phyloP scores from a whole-genome alignment of 2,888 invertebrate species.

The Ethmia dodecea region DNA sequence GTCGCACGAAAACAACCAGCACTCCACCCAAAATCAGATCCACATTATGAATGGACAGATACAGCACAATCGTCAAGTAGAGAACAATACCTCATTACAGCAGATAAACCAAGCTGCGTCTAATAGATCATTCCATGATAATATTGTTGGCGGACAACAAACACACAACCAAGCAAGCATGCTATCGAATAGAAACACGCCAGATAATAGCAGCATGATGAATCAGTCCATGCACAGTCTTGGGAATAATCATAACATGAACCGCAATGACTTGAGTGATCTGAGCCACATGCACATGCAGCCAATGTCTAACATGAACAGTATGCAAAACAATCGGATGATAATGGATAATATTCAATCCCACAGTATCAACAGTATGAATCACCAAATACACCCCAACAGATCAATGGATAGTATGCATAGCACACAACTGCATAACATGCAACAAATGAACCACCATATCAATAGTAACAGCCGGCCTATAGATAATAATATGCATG shows the following conservation, averaged over 20 bases:
- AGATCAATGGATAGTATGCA: constrained; percentile 64
- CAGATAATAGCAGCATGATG: constrained; percentile 53
- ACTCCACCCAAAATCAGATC: constrained; percentile 57
- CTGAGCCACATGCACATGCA: constrained; percentile 68
- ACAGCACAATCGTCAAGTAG: constrained; percentile 57
- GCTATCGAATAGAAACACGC: constrained; percentile 53
- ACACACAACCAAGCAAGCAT: constrained; percentile 52
- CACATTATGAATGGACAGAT: constrained; percentile 73
- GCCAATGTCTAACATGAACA: constrained; percentile 50
- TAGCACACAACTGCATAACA: constrained; percentile 57
- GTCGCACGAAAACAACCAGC: constrained; percentile 53
- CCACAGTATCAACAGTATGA: constrained; percentile 56
- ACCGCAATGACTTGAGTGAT: constrained; percentile 54
- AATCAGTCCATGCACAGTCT: constrained; percentile 63
- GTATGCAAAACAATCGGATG: constrained; percentile 66
- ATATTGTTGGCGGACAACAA: constrained; percentile 48
- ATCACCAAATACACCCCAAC: constrained; percentile 60
- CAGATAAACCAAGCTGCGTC: constrained; percentile 47
- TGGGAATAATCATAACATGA: constrained; percentile 49
- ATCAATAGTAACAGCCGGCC: constrained; percentile 49
- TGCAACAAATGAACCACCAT: constrained; percentile 67
- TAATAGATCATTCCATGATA: constrained; percentile 59
- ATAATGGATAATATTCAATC: constrained; percentile 65
- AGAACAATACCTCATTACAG: constrained; percentile 54
- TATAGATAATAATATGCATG: constrained; percentile 61